Base-by-base conservation (phyloP, 2,797 vertebrate genomes). In the Hypotaenidia philippensis region DNA sequence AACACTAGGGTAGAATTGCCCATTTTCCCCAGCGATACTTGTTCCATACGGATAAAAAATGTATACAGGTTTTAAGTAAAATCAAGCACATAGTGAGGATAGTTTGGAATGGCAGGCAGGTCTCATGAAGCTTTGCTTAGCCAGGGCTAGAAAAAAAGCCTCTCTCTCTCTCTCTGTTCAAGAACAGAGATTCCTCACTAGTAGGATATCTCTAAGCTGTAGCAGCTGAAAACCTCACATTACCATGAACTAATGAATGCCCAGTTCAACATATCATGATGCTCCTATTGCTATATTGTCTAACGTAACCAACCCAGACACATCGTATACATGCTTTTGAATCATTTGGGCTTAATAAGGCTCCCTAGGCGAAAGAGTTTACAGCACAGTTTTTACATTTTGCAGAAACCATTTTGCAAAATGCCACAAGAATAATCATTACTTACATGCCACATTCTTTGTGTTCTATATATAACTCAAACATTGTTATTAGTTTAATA, bases 341-440 rank as follows among this genome's bases (percentile, higher is more conserved):
- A 94, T 89, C 23, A 68, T 53, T 81, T 70, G 52, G 50, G 17
- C 57, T 94, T 94, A 95, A 93, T 84, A 95, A 53, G 34, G 19
- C 8, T 93, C 66, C 79, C 88, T 3, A 9, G 61, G 79, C 77
- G 85, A 83, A 94, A 81, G 15, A 79, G 59, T 93, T 96, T 72
- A 74, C 59, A 80, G 34, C 26, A 63, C 16, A 23, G 34, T 77
- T 91, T 81, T 93, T 94, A 66, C 15, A 66, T 95, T 95, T 91
- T 92, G 61, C 41, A 93, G 76, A 74, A 92, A 96, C 83, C 27
- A 4, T n/a, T 88, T 85, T 93, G 61, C 85, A 97, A 87, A 18
- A 79, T 21, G 15, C 27, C 23, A 71, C 19, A 90, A 36, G 61
- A 92, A 52, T 85, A 88, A 79, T 71, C 57, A 87, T 60, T 77